Conservation (phyloP, 2,888 invertebrate genomes). For the Heliconius cydno region DNA sequence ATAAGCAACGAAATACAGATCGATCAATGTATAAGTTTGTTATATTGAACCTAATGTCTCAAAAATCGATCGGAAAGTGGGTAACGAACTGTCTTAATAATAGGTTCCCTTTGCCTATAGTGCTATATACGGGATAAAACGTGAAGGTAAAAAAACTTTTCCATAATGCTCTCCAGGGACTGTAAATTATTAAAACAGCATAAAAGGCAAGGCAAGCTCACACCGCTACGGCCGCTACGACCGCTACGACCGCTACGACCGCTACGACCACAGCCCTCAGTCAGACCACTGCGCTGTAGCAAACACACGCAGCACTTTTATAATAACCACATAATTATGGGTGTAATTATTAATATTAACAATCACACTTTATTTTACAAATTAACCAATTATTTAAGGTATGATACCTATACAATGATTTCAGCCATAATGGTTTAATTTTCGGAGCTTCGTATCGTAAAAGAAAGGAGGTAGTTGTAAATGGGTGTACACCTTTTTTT, state of each 20-base stretch:
- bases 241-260: background rate
- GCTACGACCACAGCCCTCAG: background rate
- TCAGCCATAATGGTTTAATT: too few species aligned
- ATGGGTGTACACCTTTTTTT: too few species aligned
- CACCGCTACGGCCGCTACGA: background rate
- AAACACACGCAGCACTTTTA: background rate
- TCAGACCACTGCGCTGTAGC: background rate
- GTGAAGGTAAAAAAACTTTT: too few species aligned
- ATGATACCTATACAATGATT: too few species aligned
- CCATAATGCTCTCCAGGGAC: too few species aligned
- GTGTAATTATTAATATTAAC: background rate
- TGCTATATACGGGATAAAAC: too few species aligned
- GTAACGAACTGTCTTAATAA: too few species aligned
- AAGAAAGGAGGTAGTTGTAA: too few species aligned
- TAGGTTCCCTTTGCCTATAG: too few species aligned
- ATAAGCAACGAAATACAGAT: background rate
- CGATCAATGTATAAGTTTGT: background rate
- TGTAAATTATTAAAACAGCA: background rate
- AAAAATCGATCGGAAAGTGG: too few species aligned
- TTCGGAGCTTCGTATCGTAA: too few species aligned
- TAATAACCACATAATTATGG: background rate
- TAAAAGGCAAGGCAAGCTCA: background rate
- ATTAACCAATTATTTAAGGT: background rate
- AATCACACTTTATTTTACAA: background rate
- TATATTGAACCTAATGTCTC: background rate